phyloP scores from a whole-genome alignment of 2,888 invertebrate species.

The Ophion costatus region DNA sequence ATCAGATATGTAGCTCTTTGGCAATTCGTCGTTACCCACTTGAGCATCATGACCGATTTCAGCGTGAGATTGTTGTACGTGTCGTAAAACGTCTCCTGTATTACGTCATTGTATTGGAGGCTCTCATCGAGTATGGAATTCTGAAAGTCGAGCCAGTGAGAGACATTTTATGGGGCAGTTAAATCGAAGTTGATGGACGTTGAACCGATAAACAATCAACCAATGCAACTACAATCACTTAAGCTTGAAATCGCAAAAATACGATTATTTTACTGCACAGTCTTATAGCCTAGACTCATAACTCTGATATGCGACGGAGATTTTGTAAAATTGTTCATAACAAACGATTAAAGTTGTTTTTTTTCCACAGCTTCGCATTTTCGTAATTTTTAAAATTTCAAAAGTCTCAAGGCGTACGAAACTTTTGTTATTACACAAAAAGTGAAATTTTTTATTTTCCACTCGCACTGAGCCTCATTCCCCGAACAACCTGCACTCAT shows the following conservation, averaged over 20 bases:
- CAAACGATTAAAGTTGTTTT: too few species aligned
- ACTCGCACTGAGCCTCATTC: too few species aligned
- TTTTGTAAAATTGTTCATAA: too few species aligned
- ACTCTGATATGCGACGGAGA: too few species aligned
- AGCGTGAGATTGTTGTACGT: slow-evolving; percentile 94
- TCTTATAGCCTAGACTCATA: too few species aligned
- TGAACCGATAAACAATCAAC: background rate
- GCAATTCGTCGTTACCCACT: slow-evolving; percentile 91
- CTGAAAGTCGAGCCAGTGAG: slow-evolving; percentile 82
- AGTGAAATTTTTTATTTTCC: too few species aligned
- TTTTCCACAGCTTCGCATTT: too few species aligned
- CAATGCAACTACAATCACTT: background rate
- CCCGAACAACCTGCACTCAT: too few species aligned
- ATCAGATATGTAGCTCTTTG: slow-evolving; percentile 88
- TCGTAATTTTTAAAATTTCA: too few species aligned
- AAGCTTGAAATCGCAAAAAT: background rate
- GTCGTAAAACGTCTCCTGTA: slow-evolving; percentile 93
- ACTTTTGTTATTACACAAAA: too few species aligned
- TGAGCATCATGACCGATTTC: slow-evolving; percentile 93
- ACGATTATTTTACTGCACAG: too few species aligned
- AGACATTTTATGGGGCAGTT: background rate
- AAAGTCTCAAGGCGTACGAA: too few species aligned
- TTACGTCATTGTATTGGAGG: slow-evolving; percentile 89
- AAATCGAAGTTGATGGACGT: background rate
- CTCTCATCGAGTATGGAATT: slow-evolving; percentile 88